These are phyloP conservation scores for Bruchidius siliquastri DNA, from an alignment of 2,888 invertebrate species.

Conservation along the genomic window DNA sequence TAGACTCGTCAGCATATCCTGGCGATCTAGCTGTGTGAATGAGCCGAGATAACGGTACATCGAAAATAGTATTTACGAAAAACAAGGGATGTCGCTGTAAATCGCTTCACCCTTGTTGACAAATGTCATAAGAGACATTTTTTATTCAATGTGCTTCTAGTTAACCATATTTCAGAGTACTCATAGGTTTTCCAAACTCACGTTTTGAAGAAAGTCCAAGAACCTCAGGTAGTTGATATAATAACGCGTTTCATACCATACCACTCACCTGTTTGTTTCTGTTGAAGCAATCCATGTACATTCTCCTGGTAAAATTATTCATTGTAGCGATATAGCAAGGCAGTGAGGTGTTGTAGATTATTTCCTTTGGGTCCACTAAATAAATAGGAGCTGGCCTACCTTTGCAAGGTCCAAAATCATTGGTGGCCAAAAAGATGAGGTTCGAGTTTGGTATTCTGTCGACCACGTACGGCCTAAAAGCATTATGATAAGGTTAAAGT, in stretches of 20 bases:
- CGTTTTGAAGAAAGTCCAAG: no score
- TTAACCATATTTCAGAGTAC: no score
- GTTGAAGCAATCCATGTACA: slow-evolving; percentile 41
- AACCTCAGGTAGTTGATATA: no score
- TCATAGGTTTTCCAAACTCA: no score
- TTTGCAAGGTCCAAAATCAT: slow-evolving; percentile 52
- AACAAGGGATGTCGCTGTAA: no score
- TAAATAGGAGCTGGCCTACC: slow-evolving; percentile 24
- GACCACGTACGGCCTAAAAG: slow-evolving; percentile 62
- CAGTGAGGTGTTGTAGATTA: slow-evolving; percentile 35
- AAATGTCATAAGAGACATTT: no score
- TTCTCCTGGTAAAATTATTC: slow-evolving; percentile 41
- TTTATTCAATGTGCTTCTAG: no score
- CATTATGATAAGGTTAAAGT: neutral
- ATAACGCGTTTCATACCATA: neutral
- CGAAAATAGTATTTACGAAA: no score
- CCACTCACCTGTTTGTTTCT: slow-evolving; percentile 29
- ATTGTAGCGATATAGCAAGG: slow-evolving; percentile 43
- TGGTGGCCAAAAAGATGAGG: slow-evolving; percentile 72
- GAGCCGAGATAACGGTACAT: no score
- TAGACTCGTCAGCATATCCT: no score
- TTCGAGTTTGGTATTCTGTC: slow-evolving; percentile 73
- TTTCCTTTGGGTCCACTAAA: slow-evolving; percentile 39
- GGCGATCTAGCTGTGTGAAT: no score
- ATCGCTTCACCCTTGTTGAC: no score